These are phyloP conservation scores for Philaenus spumarius DNA, from an alignment of 1,140 invertebrate genomes.

Conservation along the genomic window DNA sequence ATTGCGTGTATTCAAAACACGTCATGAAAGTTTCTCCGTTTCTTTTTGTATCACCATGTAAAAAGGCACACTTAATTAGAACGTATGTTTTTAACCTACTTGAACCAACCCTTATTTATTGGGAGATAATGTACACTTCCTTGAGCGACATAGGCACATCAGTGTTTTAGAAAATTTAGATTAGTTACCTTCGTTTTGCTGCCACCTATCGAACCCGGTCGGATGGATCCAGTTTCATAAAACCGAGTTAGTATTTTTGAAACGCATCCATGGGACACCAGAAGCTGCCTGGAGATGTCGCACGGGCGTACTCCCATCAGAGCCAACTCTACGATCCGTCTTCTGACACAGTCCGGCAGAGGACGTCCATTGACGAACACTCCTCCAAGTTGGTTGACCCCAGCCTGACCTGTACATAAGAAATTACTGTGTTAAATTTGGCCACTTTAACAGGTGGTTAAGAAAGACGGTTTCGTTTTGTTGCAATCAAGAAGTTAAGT, in stretches of 20 bases:
- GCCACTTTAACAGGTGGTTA: too few species aligned
- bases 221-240: slow-evolving; percentile 89
- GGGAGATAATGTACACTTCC: too few species aligned
- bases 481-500: too few species aligned
- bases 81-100: too few species aligned
- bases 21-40: too few species aligned
- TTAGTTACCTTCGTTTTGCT: slow-evolving; percentile 91
- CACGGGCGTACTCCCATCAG: slow-evolving; percentile 87
- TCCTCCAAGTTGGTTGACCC: slow-evolving; percentile 92
- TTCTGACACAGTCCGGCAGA: slow-evolving; percentile 86
- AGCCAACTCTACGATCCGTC: slow-evolving; percentile 89
- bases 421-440: background rate
- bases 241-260: slow-evolving; percentile 96
- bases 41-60: too few species aligned
- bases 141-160: too few species aligned
- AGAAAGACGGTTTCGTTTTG: too few species aligned
- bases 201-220: slow-evolving; percentile 83
- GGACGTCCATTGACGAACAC: slow-evolving; percentile 95
- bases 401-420: slow-evolving; percentile 67
- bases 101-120: too few species aligned
- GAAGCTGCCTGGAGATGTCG: slow-evolving; percentile 88
- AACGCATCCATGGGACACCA: slow-evolving; percentile 94
- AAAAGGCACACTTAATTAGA: too few species aligned
- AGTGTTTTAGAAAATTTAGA: too few species aligned
- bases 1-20: too few species aligned